A percentile compares a stretch with the other conserved stretches of the same genome.
Conservation (phyloP, 2,888 invertebrate species). For the Rotaria macrura region DNA sequence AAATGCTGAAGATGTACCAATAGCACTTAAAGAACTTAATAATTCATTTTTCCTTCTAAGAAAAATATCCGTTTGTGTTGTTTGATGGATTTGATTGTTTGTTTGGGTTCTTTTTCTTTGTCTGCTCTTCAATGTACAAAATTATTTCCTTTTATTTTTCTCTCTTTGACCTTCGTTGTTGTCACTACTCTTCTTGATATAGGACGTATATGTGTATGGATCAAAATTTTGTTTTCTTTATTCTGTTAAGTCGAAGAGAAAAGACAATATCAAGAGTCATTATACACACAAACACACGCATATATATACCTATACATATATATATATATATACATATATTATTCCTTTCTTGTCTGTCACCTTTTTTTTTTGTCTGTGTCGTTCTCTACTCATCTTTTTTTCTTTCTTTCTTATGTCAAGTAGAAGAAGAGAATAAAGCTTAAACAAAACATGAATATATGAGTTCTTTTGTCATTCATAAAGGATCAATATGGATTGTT, state of each 20-base stretch:
- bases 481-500: too few relatives aligned
- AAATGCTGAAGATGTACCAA: slow-evolving; percentile 66
- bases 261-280: neutral
- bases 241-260: neutral
- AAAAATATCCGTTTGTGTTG: slow-evolving; percentile 19
- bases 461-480: too few relatives aligned
- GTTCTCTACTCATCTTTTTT: neutral
- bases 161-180: neutral
- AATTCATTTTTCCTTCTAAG: neutral
- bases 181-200: neutral
- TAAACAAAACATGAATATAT: neutral
- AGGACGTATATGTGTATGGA: neutral
- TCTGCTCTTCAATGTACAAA: neutral
- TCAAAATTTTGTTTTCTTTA: neutral
- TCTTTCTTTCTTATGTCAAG: neutral
- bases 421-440: neutral
- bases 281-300: too few relatives aligned
- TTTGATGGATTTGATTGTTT: neutral
- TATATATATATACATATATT: neutral
- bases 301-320: neutral
- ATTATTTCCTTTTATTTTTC: neutral
- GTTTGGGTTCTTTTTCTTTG: neutral
- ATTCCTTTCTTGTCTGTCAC: neutral
- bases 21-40: slow-evolving; percentile 53
- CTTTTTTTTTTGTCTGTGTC: neutral